These are phyloP conservation scores for Sanderia malayensis DNA, from an alignment of 30 jellyfish, hydroid and myxozoan genomes.

Conservation along the genomic window DNA sequence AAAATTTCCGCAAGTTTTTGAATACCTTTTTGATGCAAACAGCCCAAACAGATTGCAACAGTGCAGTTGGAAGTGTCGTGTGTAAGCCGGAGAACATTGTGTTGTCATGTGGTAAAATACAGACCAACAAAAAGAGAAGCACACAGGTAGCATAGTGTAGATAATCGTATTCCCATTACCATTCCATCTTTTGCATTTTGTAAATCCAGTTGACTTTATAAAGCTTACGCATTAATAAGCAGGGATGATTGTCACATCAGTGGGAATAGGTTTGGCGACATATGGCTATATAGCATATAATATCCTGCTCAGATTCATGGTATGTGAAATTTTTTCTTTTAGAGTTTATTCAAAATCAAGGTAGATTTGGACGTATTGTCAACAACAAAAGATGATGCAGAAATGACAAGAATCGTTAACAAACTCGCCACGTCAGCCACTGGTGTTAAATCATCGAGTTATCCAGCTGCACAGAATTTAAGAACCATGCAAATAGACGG, in stretches of 20 bases:
- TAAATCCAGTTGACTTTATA: no score
- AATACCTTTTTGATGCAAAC: constrained; percentile 45
- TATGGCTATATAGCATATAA: no score
- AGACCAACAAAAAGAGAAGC: constrained; percentile 66
- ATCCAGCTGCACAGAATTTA: constrained; percentile 59
- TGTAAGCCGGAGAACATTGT: constrained; percentile 84
- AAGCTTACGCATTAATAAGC: no score
- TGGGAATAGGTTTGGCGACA: no score
- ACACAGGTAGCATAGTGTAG: no score
- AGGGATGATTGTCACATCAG: no score
- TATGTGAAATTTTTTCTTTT: neutral
- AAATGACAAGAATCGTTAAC: constrained; percentile 12
- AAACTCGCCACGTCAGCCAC: constrained; percentile 26
- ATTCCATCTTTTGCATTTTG: no score
- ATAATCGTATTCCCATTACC: no score
- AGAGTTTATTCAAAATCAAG: constrained; percentile 70
- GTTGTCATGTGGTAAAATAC: constrained; percentile 73
- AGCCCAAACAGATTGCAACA: constrained; percentile 81
- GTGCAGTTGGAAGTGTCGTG: constrained; percentile 62
- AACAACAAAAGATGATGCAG: constrained; percentile 28
- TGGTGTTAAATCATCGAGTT: constrained; percentile 16
- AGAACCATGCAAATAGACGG: constrained; percentile 64
- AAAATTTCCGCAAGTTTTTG: constrained; percentile 55
- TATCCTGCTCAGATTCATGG: no score
- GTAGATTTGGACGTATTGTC: constrained; percentile 82